Evolutionary conservation across 64 coral and sea anemone genomes (phyloP).

Genomic region (Montipora sp.): DNA sequence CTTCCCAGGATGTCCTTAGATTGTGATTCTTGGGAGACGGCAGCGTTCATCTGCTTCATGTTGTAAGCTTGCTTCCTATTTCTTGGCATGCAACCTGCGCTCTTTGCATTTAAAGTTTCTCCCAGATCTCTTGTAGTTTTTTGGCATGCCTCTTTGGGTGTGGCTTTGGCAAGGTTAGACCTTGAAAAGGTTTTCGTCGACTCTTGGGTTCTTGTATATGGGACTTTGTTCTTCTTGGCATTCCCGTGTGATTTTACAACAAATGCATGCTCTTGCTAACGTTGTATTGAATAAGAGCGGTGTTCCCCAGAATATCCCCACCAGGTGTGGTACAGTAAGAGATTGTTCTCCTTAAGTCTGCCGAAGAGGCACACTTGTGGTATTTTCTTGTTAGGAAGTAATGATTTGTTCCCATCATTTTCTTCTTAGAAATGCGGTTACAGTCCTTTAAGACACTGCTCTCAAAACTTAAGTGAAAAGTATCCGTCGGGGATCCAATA

Average conservation of each 20-base stretch:
- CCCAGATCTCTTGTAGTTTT: no score
- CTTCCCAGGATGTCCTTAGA: no score
- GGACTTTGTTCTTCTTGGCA: no score
- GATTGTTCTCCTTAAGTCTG: slow-evolving; percentile 37
- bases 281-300: slow-evolving; percentile 31
- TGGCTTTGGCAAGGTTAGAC: no score
- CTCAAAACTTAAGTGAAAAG: neutral
- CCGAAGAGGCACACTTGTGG: slow-evolving; percentile 2
- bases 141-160: no score
- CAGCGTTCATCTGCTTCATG: no score
- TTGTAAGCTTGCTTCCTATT: no score
- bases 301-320: neutral
- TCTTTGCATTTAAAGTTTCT: no score
- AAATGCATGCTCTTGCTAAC: slow-evolving; percentile 9
- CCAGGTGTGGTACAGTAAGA: slow-evolving; percentile 44
- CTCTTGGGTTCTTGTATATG: no score
- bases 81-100: no score
- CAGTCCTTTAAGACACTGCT: neutral
- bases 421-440: neutral
- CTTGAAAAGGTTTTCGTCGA: no score
- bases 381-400: slow-evolving; percentile 37
- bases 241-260: neutral
- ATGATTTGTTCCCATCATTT: slow-evolving; percentile 1
- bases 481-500: slow-evolving; percentile 27
- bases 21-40: no score